Evolutionary conservation across 2,113 vertebrate species (phyloP), one percentile per base, ranked within the genome.

Genomic region (Anseranas semipalmata): DNA sequence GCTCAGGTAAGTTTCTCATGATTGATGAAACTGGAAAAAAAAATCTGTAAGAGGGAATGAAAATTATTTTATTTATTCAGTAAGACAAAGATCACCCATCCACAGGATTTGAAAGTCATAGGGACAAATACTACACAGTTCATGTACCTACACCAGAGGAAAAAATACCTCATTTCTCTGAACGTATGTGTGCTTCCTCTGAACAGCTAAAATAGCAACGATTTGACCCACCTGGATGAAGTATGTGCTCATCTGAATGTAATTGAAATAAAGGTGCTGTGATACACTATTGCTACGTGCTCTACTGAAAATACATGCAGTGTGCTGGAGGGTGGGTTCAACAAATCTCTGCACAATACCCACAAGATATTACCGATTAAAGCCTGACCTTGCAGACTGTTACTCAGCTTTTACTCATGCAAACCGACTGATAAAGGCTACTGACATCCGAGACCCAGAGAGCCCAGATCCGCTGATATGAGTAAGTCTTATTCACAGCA

Each of bases 381-480:
- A 85, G 66, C 52, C 37, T 7, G 39, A 66, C 77, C 88, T 43
- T 12, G 21, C 10, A 56, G 76, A 24, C 87, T 95, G 89, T 97
- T 96, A 96, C 91, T 96, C 96, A 96, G 74, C 91, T 63, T 85
- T 95, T 91, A 89, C 94, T 97, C 93, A 96, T 0, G 55, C 68
- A 20, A 76, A 55, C 28, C 0, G 1, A 19, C 46, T 30, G 94
- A 80, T 80, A 67, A 52, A 65, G 56, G 35, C 33, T 3, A 6
- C 60, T 66, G 91, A 66, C 37, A 71, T 48, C 12, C 62, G 24
- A 21, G 65, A 63, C 37, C 65, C 68, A 41, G 58, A 27, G 66
- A 78, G 39, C 71, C 80, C 77, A 39, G 78, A 21, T n/a, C 87
- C 1, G 18, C 66, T 0, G 6, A 0, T 17, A 22, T 97, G 96